phyloP scores from a whole-genome alignment of 2,888 invertebrate species.

The Neoitamus cyanurus region DNA sequence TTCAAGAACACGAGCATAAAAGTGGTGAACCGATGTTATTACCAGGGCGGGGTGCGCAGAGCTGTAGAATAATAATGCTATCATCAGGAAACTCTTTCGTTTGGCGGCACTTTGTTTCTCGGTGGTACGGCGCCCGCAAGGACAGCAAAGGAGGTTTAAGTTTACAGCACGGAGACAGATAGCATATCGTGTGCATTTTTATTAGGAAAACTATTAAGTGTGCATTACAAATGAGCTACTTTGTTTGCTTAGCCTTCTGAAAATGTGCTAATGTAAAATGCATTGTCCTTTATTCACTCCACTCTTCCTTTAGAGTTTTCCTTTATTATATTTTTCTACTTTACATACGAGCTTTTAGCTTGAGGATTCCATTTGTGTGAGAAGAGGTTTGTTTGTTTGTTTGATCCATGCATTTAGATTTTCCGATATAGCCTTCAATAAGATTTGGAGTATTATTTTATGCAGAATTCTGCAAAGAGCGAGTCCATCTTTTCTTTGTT shows the following conservation, averaged over 20 bases:
- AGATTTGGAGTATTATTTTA: too few relatives aligned
- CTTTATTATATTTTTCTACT: not conserved
- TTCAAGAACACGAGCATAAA: not conserved
- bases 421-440: too few relatives aligned
- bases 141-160: not conserved
- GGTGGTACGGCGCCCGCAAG: not conserved
- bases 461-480: too few relatives aligned
- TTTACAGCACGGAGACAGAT: not conserved
- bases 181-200: not conserved
- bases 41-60: not conserved
- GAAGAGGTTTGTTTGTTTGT: too few relatives aligned
- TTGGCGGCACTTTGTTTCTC: not conserved
- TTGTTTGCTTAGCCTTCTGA: not conserved
- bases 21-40: not conserved
- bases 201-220: not conserved
- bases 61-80: not conserved
- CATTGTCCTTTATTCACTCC: not conserved
- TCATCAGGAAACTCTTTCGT: not conserved
- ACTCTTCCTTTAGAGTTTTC: not conserved
- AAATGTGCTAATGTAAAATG: not conserved
- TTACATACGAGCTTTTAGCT: not conserved
- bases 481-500: too few relatives aligned
- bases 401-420: too few relatives aligned
- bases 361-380: too few relatives aligned
- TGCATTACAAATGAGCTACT: not conserved